Base-by-base conservation (phyloP, 2,888 invertebrate genomes). In the Choristoneura rosaceana region DNA sequence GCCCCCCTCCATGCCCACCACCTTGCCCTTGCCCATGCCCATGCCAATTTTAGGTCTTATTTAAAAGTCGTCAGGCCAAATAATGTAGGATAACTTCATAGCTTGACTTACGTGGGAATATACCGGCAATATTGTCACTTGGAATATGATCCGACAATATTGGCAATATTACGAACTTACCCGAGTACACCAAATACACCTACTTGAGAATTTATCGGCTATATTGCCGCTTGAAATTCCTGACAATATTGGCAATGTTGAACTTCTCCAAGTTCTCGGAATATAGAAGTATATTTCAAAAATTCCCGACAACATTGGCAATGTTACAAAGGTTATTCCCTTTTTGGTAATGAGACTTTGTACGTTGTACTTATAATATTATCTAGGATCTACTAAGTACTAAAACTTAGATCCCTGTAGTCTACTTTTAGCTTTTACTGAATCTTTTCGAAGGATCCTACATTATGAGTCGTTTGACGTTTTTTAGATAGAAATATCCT, bases 11-110 rank as follows among this genome's bases (percentile, higher is more conserved):
- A 3, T 59, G 55, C 73, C 69, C 55, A 55, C 59, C 4, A 68
- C 74, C 77, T 63, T 71, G 74, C 3, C 5, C 69, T 17, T 52
- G n/a, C 60, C 17, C 77, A 2, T 9, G 69, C 52, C 61, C 68
- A 4, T 67, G 61, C 15, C 55, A 52, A 33, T 38, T 43, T 25
- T 47, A 55, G 25, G 34, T 55, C 43, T 38, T 25, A 52, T 52
- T 38, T 69, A 47, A 64, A 69, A 58, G 4, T 60, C 58, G 25
- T 73, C 47, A 34, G 12, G 17, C 52, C 8, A 17, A 52, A 52
- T 15, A 38, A 5, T 17, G 50, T 17, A 17, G 17, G 50, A 15
- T 55, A 25, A 52, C 15, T 2, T 17, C 17, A 52, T 52, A 9
- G 50, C 50, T 17, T n/a, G 47, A n/a, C 5, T 52, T n/a, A n/a